Evolutionary conservation across 1,140 invertebrate genomes (phyloP), one percentile per base, ranked within the genome.

Genomic region (Trachelipus rathkii): DNA sequence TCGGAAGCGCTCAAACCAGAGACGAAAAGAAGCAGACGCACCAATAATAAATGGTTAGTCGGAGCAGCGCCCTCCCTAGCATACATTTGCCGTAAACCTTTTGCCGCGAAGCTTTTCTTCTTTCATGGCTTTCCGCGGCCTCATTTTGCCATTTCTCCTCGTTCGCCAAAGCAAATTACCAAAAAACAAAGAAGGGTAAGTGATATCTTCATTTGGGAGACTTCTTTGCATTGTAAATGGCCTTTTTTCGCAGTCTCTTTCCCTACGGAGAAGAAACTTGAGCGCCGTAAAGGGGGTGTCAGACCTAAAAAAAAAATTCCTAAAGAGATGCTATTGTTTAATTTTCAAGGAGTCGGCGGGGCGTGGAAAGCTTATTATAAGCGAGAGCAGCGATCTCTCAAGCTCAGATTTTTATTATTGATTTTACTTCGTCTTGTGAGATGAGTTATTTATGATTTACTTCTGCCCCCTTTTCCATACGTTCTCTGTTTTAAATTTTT

Each of bases 371-470:
- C 46, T 50, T 50, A 50, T 60, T 60, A 60, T 60, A 60, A 60
- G 50, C 50, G 11, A 19, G 8, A 13, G 50, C 50, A 60, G 11
- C 50, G 50, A 60, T 60, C 50, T 60, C 50, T 60, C 50, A 60
- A 60, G 50, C 50, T 60, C 50, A 60, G 50, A 60, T 60, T 60
- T 60, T 60, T 60, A 60, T 60, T 60, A 60, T 60, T 60, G 50
- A 60, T 60, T 60, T 60, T 19, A 60, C 50, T 60, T 19, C 50
- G 50, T 60, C 50, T 60, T 33, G 33, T 33, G 33, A 33, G 33
- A 33, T 33, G 33, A 33, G 33, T 33, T 33, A 33, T 33, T 33
- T 33, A 33, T 33, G 33, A 33, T 33, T 33, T 19, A 15, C 50
- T 60, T 60, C 8, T 60, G 11, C 50, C 11, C 50, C 11, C 19